Evolutionary conservation across 23 tunicate genomes (phyloP).

Genomic region (Trididemnum miniatum): DNA sequence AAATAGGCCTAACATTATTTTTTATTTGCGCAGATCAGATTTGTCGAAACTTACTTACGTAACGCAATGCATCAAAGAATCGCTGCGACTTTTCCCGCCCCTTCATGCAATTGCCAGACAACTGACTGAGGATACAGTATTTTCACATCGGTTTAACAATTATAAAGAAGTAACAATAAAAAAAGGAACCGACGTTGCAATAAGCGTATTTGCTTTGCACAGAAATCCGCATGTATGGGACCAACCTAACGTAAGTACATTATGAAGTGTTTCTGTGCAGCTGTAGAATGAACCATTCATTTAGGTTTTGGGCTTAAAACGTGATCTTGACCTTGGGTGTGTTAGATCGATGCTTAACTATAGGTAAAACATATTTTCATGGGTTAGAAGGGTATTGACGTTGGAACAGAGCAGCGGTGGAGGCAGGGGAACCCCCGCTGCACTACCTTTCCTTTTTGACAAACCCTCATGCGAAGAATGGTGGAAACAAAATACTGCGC

Average conservation of each 20-base stretch:
- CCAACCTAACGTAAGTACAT: slow-evolving; percentile 42
- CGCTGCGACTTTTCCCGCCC: slow-evolving; percentile 64
- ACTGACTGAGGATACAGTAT: background rate
- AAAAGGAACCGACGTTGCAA: slow-evolving; percentile 13
- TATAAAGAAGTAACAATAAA: slow-evolving; percentile 13
- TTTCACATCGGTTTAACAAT: slow-evolving; percentile 3
- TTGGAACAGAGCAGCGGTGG: too few species aligned
- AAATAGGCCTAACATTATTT: too few species aligned
- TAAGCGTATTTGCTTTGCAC: slow-evolving; percentile 36
- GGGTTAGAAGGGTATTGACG: too few species aligned
- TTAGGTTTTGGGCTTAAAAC: too few species aligned
- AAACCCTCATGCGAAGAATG: too few species aligned
- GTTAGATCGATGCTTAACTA: too few species aligned
- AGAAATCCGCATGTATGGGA: slow-evolving; percentile 62
- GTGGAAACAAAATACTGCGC: too few species aligned
- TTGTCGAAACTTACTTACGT: slow-evolving; percentile 40
- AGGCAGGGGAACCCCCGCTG: too few species aligned
- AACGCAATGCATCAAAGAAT: slow-evolving; percentile 59
- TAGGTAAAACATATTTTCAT: too few species aligned
- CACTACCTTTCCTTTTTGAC: too few species aligned
- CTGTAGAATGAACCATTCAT: too few species aligned
- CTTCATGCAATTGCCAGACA: slow-evolving; percentile 30
- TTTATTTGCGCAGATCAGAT: slow-evolving; percentile 27
- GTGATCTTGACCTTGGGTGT: too few species aligned
- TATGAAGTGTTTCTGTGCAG: background rate